These are phyloP conservation scores for Threskiornis aethiopicus DNA, from an alignment of 2,797 vertebrate species.

Conservation along the genomic window DNA sequence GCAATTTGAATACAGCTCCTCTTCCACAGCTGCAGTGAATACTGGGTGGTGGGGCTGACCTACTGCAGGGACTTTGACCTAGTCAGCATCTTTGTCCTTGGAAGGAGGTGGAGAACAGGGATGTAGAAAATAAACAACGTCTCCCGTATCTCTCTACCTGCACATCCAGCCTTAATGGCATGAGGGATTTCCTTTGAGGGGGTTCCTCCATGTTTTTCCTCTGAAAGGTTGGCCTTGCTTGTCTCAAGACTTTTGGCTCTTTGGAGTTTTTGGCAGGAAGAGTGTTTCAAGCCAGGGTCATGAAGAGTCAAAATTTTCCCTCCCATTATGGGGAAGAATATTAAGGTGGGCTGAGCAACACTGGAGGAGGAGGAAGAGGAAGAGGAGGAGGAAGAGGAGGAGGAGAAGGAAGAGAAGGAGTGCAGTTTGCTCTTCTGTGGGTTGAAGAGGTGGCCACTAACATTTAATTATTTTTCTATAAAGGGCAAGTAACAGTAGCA, in stretches of 20 bases:
- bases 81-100: background rate
- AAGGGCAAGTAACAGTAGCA: background rate
- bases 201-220: background rate
- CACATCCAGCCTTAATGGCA: accelerated
- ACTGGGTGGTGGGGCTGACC: background rate
- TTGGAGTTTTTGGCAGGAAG: background rate
- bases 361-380: background rate
- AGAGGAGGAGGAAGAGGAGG: background rate
- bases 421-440: background rate
- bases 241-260: background rate
- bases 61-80: background rate
- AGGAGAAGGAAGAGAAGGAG: background rate
- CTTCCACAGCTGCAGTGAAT: background rate
- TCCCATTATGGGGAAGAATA: background rate
- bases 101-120: background rate
- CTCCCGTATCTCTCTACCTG: background rate
- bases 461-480: background rate
- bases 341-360: background rate
- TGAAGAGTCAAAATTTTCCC: background rate
- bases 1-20: background rate
- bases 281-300: background rate
- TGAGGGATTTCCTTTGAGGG: background rate
- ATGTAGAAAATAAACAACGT: background rate
- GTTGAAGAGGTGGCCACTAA: background rate
- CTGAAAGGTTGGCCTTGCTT: background rate